Base-by-base conservation (phyloP, 2,888 invertebrate species). In the Eucera pruinosa region DNA sequence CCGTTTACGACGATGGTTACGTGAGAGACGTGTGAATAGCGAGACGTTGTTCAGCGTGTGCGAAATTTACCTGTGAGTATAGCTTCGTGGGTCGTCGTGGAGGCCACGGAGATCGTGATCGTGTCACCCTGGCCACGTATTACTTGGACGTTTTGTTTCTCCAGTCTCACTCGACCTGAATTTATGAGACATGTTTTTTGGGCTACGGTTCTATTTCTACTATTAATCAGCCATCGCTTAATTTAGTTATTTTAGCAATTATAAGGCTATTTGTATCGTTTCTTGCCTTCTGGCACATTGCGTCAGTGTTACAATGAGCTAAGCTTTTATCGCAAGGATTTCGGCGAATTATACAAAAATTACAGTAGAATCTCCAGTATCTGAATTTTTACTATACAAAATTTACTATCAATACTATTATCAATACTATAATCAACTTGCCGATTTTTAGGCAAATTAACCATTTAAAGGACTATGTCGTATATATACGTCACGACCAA, bases 11-110 rank as follows among this genome's bases (percentile, higher is more conserved):
- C 39, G 36, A 48, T 58, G 48, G 65, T 71, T 78, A 77, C 61
- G 18, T 60, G 72, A 67, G 72, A 67, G 20, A 30, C 20, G 62
- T 62, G 78, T 66, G 45, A 65, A 62, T 62, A 23, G 58, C 67
- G 66, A 65, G 55, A 61, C 33, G 36, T 52, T 68, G 70, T 61
- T 45, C 27, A 71, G 71, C 54, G 67, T 81, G 69, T 41, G 65
- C 33, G 76, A 78, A 80, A 81, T 94, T 58, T 94, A 95, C 95
- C 95, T 95, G 95, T 93, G 79, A 95, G 92, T 81, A 94, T 94
- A 80, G 95, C 94, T 91, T 94, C 94, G 87, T 95, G 94, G 80
- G 94, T 94, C 83, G 93, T 93, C 84, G 94, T 94, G 84, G 95
- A 95, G 93, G 94, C 95, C 89, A 95, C 94, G 45, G 93, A 92